Evolutionary conservation across 2,888 invertebrate species (phyloP).

Genomic region (Epirrhoe tristata): DNA sequence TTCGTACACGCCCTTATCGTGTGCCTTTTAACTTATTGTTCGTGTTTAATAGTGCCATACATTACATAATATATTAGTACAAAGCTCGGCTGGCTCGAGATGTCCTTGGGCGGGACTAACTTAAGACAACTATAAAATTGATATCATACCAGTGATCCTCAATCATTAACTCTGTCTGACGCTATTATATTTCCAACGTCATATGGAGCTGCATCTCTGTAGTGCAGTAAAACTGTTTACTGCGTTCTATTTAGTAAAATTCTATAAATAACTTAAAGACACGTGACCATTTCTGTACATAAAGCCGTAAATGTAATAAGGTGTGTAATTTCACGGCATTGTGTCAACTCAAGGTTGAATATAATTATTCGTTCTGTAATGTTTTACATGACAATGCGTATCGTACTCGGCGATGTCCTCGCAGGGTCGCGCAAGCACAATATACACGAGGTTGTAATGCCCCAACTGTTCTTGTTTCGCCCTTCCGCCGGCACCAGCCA

Average conservation of each 20-base stretch:
- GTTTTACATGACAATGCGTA: conserved; percentile 27
- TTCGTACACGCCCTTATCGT: conserved; percentile 8
- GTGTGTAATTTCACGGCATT: conserved; percentile 16
- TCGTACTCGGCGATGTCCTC: neutral
- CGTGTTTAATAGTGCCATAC: conserved; percentile 21
- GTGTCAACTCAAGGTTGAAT: conserved; percentile 20
- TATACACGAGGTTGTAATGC: neutral
- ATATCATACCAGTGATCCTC: neutral
- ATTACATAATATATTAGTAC: conserved; percentile 4
- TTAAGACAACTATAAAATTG: neutral
- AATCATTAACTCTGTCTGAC: neutral
- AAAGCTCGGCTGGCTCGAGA: conserved; percentile 24
- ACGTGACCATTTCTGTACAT: conserved; percentile 1
- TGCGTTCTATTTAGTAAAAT: neutral
- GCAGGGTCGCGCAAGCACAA: neutral
- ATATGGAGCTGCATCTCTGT: neutral
- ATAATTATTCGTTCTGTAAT: conserved; percentile 18
- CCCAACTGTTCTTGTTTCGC: neutral
- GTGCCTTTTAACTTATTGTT: conserved; percentile 20
- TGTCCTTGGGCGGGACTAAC: conserved; percentile 8
- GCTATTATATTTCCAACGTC: neutral
- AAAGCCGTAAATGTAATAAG: conserved; percentile 8
- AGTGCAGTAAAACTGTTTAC: neutral
- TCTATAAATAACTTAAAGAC: neutral
- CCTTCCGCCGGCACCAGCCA: conserved; percentile 32